Conservation (phyloP, 1,140 invertebrate genomes). For the Eueides isabella region DNA sequence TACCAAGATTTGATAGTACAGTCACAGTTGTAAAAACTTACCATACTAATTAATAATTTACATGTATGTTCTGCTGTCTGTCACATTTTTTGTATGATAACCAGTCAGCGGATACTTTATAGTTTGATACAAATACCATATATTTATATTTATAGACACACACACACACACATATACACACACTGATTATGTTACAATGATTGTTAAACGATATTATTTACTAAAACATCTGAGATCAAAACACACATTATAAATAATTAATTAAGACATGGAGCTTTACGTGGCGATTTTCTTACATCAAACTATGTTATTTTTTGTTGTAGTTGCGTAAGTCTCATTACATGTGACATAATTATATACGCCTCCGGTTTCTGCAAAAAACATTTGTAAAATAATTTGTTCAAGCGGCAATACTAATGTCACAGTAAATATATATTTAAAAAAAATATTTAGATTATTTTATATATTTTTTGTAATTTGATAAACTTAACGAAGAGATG, state of each 20-base stretch:
- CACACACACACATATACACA: no score
- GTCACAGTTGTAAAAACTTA: not conserved
- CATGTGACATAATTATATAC: not conserved
- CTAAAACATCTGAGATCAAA: no score
- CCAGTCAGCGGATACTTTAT: not conserved
- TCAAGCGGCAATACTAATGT: not conserved
- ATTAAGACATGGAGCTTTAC: not conserved
- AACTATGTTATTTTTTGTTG: not conserved
- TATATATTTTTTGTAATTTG: not conserved
- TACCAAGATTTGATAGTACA: not conserved
- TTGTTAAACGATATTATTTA: no score
- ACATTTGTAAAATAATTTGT: not conserved
- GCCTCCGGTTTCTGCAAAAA: not conserved
- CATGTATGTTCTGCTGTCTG: not conserved
- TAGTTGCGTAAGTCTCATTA: not conserved
- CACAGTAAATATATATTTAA: not conserved
- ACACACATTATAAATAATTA: not conserved
- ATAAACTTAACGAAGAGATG: not conserved
- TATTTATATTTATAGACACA: no score
- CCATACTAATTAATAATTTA: not conserved
- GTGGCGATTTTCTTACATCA: not conserved
- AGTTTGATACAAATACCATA: not conserved
- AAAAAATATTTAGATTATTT: not conserved
- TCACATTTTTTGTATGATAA: not conserved
- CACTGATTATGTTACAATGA: no score